Evolutionary conservation across 2,113 vertebrate genomes (phyloP).

Genomic region (Calonectris borealis): DNA sequence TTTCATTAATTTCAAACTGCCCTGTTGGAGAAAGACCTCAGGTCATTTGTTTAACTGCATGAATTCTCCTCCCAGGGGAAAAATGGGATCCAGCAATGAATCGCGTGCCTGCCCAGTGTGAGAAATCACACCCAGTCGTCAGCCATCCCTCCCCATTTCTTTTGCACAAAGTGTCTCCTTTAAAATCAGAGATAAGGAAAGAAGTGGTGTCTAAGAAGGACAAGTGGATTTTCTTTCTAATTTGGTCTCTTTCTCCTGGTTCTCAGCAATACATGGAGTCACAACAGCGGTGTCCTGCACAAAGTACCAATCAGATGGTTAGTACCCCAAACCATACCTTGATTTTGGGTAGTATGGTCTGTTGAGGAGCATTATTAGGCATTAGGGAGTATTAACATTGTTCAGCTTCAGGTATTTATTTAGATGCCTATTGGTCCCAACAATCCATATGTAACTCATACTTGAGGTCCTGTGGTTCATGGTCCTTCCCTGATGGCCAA

Average conservation of each 20-base stretch:
- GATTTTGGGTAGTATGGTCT: background rate
- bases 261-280: background rate
- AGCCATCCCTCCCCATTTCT: background rate
- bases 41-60: background rate
- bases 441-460: background rate
- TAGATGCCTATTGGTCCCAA: background rate
- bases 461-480: background rate
- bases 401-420: background rate
- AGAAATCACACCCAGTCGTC: rapidly evolving
- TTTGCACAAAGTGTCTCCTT: background rate
- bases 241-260: background rate
- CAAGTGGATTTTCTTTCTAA: background rate
- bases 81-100: background rate
- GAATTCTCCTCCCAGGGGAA: background rate
- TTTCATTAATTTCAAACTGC: background rate
- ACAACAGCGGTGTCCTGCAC: background rate
- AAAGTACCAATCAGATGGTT: background rate
- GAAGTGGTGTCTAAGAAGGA: background rate
- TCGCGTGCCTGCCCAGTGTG: rapidly evolving
- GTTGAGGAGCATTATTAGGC: background rate
- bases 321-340: background rate
- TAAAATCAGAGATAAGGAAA: background rate
- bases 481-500: background rate
- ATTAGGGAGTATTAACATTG: background rate
- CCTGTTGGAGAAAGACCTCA: background rate